Percentiles rank a stretch among this genome's conserved stretches.
Conservation (phyloP, 2,888 invertebrate genomes). For the Agrotis puta region DNA sequence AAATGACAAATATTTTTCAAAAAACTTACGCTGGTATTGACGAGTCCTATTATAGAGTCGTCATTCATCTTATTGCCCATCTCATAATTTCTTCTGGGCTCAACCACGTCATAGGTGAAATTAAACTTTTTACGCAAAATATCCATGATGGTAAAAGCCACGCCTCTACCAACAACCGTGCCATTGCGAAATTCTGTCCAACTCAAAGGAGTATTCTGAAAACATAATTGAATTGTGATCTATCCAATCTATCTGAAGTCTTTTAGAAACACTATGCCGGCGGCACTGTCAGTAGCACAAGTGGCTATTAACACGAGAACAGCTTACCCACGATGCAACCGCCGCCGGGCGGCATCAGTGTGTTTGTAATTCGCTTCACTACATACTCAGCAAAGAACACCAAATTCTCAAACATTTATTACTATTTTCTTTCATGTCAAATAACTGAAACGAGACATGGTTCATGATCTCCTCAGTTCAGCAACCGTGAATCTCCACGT, state of each 20-base stretch:
- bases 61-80: conserved; percentile 90
- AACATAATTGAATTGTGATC: conserved; percentile 33
- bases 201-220: conserved; percentile 92
- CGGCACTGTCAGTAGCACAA: no score
- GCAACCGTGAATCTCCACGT: no score
- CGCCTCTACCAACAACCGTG: conserved; percentile 92
- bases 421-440: not conserved
- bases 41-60: conserved; percentile 92
- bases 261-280: no score
- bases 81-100: conserved; percentile 92
- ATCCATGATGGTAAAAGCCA: conserved; percentile 93
- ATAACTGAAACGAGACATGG: not conserved
- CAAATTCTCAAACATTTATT: no score
- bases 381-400: no score
- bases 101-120: conserved; percentile 93
- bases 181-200: conserved; percentile 90
- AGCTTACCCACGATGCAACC: no score
- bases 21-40: conserved; percentile 90
- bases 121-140: conserved; percentile 93
- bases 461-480: no score
- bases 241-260: not conserved
- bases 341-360: no score
- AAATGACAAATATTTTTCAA: not conserved
- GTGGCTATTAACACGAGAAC: no score
- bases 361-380: no score